Percentiles rank a stretch among this genome's conserved stretches.
phyloP scores from a whole-genome alignment of 1,140 invertebrate species.

The Heliothis subflexa region DNA sequence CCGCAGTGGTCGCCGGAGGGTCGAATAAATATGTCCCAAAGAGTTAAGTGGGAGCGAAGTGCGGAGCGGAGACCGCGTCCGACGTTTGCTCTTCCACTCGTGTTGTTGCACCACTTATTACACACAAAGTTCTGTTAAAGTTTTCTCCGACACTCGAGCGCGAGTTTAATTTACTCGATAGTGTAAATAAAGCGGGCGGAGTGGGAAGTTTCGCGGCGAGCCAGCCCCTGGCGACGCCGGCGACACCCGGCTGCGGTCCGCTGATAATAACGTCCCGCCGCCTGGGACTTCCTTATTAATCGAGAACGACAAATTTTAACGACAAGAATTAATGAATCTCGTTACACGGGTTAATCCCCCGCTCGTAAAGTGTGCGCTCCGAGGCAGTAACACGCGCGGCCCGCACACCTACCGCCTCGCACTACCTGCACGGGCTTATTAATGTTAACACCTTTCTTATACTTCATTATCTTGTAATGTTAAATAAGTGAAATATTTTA shows the following conservation, averaged over 20 bases:
- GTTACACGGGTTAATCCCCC: conserved; percentile 87
- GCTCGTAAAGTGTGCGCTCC: conserved; percentile 84
- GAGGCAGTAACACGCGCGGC: conserved; percentile 77
- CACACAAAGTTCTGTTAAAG: conserved; percentile 86
- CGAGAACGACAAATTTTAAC: conserved; percentile 87
- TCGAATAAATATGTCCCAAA: conserved; percentile 87
- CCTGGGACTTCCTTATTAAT: conserved; percentile 86
- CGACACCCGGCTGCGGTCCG: conserved; percentile 76
- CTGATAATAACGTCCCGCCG: conserved; percentile 82
- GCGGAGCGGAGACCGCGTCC: conserved; percentile 81
- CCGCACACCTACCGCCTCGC: conserved; percentile 51
- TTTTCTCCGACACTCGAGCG: conserved; percentile 84
- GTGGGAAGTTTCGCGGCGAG: conserved; percentile 80
- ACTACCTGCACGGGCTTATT: conserved; percentile 31
- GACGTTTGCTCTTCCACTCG: conserved; percentile 86
- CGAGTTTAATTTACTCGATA: conserved; percentile 87
- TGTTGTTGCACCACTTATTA: conserved; percentile 87
- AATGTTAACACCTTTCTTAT: conserved; percentile 6
- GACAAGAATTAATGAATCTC: conserved; percentile 87
- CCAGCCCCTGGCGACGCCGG: conserved; percentile 66
- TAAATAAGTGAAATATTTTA: not conserved
- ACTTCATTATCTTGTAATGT: not conserved
- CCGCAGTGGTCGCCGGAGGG: conserved; percentile 80
- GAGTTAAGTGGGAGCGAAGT: conserved; percentile 85
- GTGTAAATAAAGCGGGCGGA: conserved; percentile 87